These are phyloP conservation scores for Trachelus troglodyta DNA, from an alignment of 2,888 invertebrate genomes.

Conservation along the genomic window DNA sequence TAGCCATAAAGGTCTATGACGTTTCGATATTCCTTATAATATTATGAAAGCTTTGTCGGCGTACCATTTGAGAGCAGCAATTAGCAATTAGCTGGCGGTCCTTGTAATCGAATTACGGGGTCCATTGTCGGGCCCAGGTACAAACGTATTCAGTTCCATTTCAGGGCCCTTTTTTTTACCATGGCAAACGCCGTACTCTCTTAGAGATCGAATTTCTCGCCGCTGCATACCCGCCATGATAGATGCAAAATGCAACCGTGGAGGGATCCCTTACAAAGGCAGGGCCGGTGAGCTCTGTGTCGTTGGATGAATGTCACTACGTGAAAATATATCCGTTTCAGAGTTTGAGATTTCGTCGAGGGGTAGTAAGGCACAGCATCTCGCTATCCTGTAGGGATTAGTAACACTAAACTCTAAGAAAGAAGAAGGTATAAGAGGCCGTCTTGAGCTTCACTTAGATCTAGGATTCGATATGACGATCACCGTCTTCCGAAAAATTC, in stretches of 20 bases:
- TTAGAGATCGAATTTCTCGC: conserved; percentile 60
- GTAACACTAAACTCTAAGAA: conserved; percentile 44
- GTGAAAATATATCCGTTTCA: conserved; percentile 66
- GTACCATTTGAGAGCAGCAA: conserved; percentile 54
- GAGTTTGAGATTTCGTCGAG: conserved; percentile 35
- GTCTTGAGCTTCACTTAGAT: no score
- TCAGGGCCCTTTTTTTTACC: conserved; percentile 34
- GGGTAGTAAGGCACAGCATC: conserved; percentile 5
- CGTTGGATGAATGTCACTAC: conserved; percentile 53
- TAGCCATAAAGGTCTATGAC: no score
- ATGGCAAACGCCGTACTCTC: conserved; percentile 21
- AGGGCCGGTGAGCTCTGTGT: conserved; percentile 34
- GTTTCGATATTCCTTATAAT: conserved; percentile 33
- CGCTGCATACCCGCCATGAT: conserved; percentile 42
- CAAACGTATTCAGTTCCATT: conserved; percentile 64
- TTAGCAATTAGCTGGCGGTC: conserved; percentile 67
- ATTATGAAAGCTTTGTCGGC: conserved; percentile 57
- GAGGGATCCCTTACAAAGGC: conserved; percentile 64
- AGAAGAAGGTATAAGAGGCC: no score
- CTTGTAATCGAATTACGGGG: conserved; percentile 66
- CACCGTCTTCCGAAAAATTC: no score
- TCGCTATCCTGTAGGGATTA: conserved; percentile 38
- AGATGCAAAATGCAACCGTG: conserved; percentile 59
- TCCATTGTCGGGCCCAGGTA: conserved; percentile 64
- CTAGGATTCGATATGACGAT: no score